phyloP scores from a whole-genome alignment of 2,797 vertebrate species.

The Lateolabrax maculatus region DNA sequence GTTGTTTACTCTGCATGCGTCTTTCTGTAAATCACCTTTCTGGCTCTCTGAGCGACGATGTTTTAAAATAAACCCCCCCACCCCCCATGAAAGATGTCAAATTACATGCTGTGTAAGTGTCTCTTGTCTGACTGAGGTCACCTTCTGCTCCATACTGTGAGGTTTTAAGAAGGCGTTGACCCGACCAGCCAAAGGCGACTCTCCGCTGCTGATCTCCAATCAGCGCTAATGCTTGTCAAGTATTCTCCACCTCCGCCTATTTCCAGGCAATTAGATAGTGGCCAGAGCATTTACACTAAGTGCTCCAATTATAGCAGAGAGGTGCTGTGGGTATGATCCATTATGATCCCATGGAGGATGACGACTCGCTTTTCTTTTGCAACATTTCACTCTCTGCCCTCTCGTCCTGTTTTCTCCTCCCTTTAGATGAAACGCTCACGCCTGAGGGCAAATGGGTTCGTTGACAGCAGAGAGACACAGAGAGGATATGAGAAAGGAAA shows the following conservation, averaged over 20 bases:
- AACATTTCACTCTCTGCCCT: constrained; percentile 18
- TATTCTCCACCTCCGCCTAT: constrained; percentile 43
- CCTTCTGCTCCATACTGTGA: background rate
- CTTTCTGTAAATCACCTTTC: background rate
- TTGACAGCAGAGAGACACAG: background rate
- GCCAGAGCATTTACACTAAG: constrained; percentile 56
- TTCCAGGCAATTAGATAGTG: constrained; percentile 55
- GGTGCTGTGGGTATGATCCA: constrained; percentile 46
- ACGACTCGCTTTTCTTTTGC: constrained; percentile 3
- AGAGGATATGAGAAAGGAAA: background rate
- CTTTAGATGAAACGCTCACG: background rate
- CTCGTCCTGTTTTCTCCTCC: background rate
- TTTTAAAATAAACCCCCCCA: background rate
- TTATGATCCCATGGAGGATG: constrained; percentile 25
- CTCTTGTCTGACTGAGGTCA: background rate
- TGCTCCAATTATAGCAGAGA: constrained; percentile 60
- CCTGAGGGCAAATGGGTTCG: background rate
- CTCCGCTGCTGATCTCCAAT: constrained; percentile 30
- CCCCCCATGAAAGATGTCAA: background rate
- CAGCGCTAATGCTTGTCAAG: constrained; percentile 56
- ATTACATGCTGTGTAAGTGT: background rate
- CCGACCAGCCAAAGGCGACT: constrained; percentile 15
- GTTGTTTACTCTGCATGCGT: background rate
- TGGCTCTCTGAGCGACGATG: background rate
- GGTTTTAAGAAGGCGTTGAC: background rate